Evolutionary conservation across 2,888 invertebrate species (phyloP).

Genomic region (Synanthedon tipuliformis): DNA sequence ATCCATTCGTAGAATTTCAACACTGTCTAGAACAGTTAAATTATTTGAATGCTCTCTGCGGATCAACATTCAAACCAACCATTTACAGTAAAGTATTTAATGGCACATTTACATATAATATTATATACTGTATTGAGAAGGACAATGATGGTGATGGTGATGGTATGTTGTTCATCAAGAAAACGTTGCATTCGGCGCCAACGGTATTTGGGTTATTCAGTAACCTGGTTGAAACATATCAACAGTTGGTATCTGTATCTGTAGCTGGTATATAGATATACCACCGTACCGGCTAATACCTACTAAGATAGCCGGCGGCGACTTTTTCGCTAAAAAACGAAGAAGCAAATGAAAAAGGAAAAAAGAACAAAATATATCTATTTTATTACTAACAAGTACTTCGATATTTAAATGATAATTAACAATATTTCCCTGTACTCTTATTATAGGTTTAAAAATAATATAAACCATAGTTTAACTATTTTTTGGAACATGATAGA

Average conservation of each 20-base stretch:
- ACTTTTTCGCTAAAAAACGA: no score
- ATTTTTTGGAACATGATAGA: no score
- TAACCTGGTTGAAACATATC: conserved; percentile 3
- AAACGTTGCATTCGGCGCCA: conserved; percentile 2
- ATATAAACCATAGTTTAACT: no score
- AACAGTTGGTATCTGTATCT: background rate
- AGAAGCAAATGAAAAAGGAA: no score
- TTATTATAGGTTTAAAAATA: no score
- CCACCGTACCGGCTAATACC: no score
- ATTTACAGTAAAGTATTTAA: conserved; percentile 20
- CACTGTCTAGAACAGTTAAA: conserved; percentile 24
- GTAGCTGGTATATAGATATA: no score
- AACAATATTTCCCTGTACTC: no score
- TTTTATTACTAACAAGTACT: no score
- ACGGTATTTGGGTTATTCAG: conserved; percentile 4
- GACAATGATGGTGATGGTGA: background rate
- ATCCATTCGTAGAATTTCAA: conserved; percentile 21
- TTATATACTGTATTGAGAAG: conserved; percentile 8
- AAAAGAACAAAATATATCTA: no score
- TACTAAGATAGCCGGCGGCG: no score
- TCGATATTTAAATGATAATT: no score
- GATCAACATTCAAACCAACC: conserved; percentile 13
- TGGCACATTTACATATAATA: conserved; percentile 23
- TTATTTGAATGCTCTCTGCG: conserved; percentile 27
- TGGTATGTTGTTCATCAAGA: conserved; percentile 2